Evolutionary conservation across 2,888 invertebrate species (phyloP).

Genomic region (Eupithecia dodoneata): DNA sequence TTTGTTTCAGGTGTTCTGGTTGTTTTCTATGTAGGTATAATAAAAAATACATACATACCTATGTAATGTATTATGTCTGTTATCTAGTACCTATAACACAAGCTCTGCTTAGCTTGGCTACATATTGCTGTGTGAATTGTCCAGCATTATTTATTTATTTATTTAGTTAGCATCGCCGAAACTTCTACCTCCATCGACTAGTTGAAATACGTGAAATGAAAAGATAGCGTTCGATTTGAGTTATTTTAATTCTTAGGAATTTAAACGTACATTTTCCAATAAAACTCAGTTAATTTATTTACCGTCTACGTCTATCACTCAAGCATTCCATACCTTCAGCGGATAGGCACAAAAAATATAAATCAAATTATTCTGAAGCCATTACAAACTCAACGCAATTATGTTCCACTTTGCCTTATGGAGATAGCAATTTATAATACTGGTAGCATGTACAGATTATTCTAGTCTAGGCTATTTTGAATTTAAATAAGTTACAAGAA

Average conservation of each 20-base stretch:
- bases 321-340: conserved; percentile 29
- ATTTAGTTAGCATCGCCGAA: background rate
- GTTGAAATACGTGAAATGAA: background rate
- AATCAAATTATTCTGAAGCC: conserved; percentile 33
- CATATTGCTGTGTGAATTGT: too few relatives aligned
- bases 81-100: too few relatives aligned
- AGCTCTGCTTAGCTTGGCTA: too few relatives aligned
- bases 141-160: too few relatives aligned
- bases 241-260: background rate
- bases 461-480: conserved; percentile 20
- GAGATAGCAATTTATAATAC: conserved; percentile 19
- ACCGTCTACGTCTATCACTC: conserved; percentile 20
- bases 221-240: background rate
- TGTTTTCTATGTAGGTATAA: too few relatives aligned
- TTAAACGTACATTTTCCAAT: background rate
- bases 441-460: conserved; percentile 19
- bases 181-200: background rate
- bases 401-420: conserved; percentile 32
- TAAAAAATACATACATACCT: too few relatives aligned
- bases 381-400: conserved; percentile 30
- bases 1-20: too few relatives aligned
- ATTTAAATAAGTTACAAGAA: conserved; percentile 27
- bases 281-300: conserved; percentile 21
- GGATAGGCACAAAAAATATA: conserved; percentile 27
- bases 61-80: too few relatives aligned